phyloP scores from a whole-genome alignment of 1,140 invertebrate genomes.

The Tetraneura akinire region DNA sequence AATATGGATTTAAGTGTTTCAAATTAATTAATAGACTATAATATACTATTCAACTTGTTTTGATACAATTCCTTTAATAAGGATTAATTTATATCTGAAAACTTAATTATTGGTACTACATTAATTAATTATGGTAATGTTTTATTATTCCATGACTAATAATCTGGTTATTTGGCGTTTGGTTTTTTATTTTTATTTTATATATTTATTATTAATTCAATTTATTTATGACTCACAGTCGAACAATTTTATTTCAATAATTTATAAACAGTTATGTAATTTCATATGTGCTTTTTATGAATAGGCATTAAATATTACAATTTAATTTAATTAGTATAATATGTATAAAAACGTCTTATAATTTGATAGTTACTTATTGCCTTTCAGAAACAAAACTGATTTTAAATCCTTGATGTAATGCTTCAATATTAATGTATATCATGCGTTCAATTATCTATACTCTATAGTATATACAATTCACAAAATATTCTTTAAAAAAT shows the following conservation, averaged over 20 bases:
- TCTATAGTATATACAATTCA: not conserved
- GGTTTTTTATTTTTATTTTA: slow-evolving; percentile 13
- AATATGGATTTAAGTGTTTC: slow-evolving; percentile 1
- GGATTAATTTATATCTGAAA: not conserved
- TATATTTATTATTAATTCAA: not conserved
- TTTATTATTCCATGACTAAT: slow-evolving; percentile 6
- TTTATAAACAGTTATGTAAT: slow-evolving; percentile 24
- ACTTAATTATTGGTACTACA: not conserved
- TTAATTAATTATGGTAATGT: slow-evolving; percentile 26
- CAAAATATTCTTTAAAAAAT: slow-evolving; percentile 24
- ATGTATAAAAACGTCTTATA: not conserved
- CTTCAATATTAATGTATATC: slow-evolving; percentile 20
- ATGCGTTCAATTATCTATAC: slow-evolving; percentile 17
- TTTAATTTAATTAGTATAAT: not conserved
- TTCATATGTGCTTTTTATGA: slow-evolving; percentile 7
- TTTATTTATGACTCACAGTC: not conserved
- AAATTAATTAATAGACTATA: not conserved
- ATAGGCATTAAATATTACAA: slow-evolving; percentile 10
- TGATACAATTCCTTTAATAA: not conserved
- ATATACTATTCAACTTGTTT: not conserved
- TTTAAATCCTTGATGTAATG: not conserved
- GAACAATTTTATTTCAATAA: slow-evolving; percentile 26
- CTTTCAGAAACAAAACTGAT: slow-evolving; percentile 12
- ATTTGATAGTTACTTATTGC: slow-evolving; percentile 10
- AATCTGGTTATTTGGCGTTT: not conserved